Evolutionary conservation across 2,888 invertebrate genomes (phyloP), one percentile per base, ranked within the genome.

Genomic region (Hirtodrosophila duncani): DNA sequence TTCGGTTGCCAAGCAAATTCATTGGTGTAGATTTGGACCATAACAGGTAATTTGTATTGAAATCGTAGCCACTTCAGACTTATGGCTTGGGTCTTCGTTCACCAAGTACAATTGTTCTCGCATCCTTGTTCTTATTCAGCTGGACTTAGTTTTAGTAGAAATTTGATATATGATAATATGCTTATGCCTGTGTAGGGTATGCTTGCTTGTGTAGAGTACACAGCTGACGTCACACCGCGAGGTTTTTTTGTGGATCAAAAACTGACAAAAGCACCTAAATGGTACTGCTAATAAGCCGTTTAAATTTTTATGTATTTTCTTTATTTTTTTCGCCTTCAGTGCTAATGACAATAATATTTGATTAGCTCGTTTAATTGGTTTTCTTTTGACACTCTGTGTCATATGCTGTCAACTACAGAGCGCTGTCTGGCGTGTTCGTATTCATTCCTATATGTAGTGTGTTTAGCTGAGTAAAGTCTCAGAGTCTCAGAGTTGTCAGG

Each of bases 341-440:
- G 84, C 69, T 83, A 84, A 83, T 79, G 55, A 63, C 74, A 74
- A 80, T 83, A 83, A 83, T 72, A 77, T 80, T 83, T 82, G 80
- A 81, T 83, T 84, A 68, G 80, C 80, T 72, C 59, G 66, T 75
- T 77, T 71, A 64, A 79, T 77, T 72, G 80, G 77, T 71, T 72
- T 72, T 67, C 49, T 50, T 75, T 70, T 58, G 56, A 36, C 63
- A 66, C 57, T 57, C 63, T 78, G 58, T 70, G 63, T 62, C 67
- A 74, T 43, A 43, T 9, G 50, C 56, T 58, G 74, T 58, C 71
- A 68, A 52, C 67, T 43, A 20, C n/a, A n/a, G n/a, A n/a, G n/a
- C n/a, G n/a, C 6, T 34, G 39, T 34, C 8, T 43, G 56, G 42
- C 16, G 36, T 26, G 7, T 27, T 6, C 16, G 14, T 9, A 13